Evolutionary conservation across 2,888 invertebrate species (phyloP), one percentile per base, ranked within the genome.

Genomic region (Rotaria sp.): DNA sequence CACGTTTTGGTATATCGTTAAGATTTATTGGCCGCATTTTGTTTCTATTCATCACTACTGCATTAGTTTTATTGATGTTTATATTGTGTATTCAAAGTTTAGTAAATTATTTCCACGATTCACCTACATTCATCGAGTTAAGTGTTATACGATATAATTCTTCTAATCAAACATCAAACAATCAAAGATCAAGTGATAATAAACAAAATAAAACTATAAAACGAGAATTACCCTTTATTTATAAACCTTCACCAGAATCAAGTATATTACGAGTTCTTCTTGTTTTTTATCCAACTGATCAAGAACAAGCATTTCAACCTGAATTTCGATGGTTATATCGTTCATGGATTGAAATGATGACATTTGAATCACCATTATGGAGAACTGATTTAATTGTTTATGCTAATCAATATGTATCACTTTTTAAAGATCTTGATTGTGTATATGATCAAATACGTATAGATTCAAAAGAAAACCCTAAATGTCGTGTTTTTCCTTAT

Each of bases 311-410:
- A 21, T 84, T 50, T 35, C 8, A 50, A 35, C 59, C 59, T 30
- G 87, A 87, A 84, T 59, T 87, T n/a, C 74, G 84, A 30, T 85
- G 85, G 87, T 74, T 87, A 10, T 85, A 85, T 84, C 87, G 87
- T 30, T 85, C 85, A 38, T 87, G 87, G 87, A 59, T 59, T 15
- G 85, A 87, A 85, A 87, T 87, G 87, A 85, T 75, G 75, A 84
- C 30, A 48, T 18, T 52, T 52, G 87, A 87, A 74, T 85, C 87
- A 1, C 13, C 21, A 24, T 59, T 85, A 74, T 85, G 85, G 85
- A 48, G 85, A 35, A 87, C 87, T 15, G 87, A 87, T 74, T 30
- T 87, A n/a, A 50, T 87, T 52, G 75, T 87, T 30, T 87, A 84
- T 48, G n/a, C 52, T 21, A 50, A 59, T 50, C 21, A 74, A 26